Evolutionary conservation across 2,113 vertebrate genomes (phyloP).

Genomic region (Pelecanoides urinatrix): DNA sequence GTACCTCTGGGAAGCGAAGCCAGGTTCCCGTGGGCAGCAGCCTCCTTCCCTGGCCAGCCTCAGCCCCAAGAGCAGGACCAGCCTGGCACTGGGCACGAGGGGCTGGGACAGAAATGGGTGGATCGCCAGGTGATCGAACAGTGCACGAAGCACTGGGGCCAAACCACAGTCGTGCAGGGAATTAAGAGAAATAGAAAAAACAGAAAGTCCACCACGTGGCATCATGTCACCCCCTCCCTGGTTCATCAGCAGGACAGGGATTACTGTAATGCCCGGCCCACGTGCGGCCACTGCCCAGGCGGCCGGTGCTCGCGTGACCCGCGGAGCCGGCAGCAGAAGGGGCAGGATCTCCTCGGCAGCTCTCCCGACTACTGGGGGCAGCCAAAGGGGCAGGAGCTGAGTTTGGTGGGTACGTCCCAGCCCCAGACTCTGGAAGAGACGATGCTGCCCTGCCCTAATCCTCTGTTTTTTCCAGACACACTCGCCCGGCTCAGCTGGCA

Average conservation of each 20-base stretch:
- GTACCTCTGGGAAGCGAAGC: neutral
- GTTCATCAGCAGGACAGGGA: neutral
- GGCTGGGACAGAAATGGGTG: neutral
- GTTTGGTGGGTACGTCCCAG: neutral
- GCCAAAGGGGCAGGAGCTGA: neutral
- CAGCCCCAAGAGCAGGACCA: neutral
- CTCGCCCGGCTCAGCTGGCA: accelerated
- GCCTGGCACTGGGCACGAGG: neutral
- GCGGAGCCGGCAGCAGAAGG: neutral
- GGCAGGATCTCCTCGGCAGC: neutral
- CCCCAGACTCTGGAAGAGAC: neutral
- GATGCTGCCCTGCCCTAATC: neutral
- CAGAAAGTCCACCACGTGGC: neutral
- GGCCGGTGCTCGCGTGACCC: too few species aligned
- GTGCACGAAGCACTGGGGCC: neutral
- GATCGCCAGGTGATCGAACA: too few species aligned
- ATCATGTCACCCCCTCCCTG: neutral
- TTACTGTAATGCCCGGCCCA: neutral
- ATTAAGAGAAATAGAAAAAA: neutral
- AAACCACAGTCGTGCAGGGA: neutral
- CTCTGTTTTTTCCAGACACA: neutral
- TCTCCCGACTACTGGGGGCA: neutral
- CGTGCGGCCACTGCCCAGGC: neutral
- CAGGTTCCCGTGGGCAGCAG: neutral
- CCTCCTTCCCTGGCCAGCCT: neutral